These are phyloP conservation scores for Catharus bicknelli DNA, from an alignment of 2,113 vertebrate species.

Conservation along the genomic window DNA sequence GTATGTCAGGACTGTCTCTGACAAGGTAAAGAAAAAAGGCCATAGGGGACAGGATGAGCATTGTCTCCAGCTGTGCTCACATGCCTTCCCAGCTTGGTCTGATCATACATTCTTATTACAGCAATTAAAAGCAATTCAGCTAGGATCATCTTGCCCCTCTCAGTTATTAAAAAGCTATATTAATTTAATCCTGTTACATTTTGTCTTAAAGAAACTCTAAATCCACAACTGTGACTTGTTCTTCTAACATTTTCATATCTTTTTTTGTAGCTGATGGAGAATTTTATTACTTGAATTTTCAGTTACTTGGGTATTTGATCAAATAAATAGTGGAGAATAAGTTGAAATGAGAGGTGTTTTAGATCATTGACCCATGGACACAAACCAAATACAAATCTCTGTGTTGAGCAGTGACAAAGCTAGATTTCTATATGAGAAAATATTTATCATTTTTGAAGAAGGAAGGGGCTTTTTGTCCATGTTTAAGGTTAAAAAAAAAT, in stretches of 20 bases:
- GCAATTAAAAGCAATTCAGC: not conserved
- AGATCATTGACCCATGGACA: not conserved
- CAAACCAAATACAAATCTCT: not conserved
- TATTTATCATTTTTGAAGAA: not conserved
- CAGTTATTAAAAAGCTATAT: not conserved
- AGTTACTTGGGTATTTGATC: not conserved
- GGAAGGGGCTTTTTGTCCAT: not conserved
- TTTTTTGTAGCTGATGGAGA: not conserved
- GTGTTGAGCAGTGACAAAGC: not conserved
- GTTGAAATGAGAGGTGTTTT: not conserved
- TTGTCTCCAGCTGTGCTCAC: not conserved
- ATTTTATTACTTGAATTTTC: not conserved
- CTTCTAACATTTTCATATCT: not conserved
- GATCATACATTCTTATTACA: not conserved
- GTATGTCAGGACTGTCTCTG: not conserved
- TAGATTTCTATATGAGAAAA: not conserved
- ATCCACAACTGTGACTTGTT: not conserved
- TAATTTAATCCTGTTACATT: not conserved
- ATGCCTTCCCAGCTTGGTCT: not conserved
- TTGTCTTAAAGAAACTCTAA: not conserved
- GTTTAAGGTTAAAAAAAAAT: not conserved
- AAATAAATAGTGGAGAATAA: not conserved
- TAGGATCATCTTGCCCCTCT: not conserved
- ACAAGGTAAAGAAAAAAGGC: not conserved
- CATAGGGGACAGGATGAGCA: accelerated